Conservation (phyloP, 2,888 invertebrate species). For the Ichneumoninae sp. region DNA sequence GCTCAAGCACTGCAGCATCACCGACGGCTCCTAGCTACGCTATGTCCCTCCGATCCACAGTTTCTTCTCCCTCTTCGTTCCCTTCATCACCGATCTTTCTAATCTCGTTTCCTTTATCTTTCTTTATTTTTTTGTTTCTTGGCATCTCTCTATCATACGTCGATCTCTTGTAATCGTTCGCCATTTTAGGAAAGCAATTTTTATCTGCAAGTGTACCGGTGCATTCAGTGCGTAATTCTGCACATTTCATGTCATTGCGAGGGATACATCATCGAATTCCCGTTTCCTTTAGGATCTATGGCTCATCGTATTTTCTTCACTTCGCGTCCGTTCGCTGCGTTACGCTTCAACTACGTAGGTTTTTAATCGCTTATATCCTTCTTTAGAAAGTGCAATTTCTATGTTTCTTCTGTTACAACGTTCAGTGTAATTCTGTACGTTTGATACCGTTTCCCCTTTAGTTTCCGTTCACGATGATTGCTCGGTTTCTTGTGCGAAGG, state of each 20-base stretch:
- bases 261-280: slow-evolving; percentile 17
- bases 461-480: slow-evolving; percentile 12
- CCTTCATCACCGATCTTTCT: slow-evolving; percentile 13
- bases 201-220: not conserved
- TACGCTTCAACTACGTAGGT: not conserved
- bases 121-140: slow-evolving; percentile 15
- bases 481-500: not conserved
- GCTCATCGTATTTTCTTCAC: not conserved
- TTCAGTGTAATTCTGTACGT: slow-evolving; percentile 30
- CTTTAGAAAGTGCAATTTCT: slow-evolving; percentile 40
- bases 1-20: slow-evolving; percentile 70
- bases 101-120: slow-evolving; percentile 35
- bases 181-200: slow-evolving; percentile 26
- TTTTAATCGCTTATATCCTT: slow-evolving; percentile 61
- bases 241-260: slow-evolving; percentile 35
- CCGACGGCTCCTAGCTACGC: slow-evolving; percentile 30
- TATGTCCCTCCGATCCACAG: slow-evolving; percentile 67
- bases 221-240: slow-evolving; percentile 27
- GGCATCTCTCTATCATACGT: slow-evolving; percentile 11
- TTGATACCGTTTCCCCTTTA: slow-evolving; percentile 4
- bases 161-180: slow-evolving; percentile 34
- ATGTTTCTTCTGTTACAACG: slow-evolving; percentile 41
- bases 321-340: slow-evolving; percentile 4
- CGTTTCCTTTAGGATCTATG: slow-evolving; percentile 12
- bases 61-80: slow-evolving; percentile 50